These are phyloP conservation scores for Xenopus borealis DNA, from an alignment of 2,113 vertebrate species.

Conservation along the genomic window DNA sequence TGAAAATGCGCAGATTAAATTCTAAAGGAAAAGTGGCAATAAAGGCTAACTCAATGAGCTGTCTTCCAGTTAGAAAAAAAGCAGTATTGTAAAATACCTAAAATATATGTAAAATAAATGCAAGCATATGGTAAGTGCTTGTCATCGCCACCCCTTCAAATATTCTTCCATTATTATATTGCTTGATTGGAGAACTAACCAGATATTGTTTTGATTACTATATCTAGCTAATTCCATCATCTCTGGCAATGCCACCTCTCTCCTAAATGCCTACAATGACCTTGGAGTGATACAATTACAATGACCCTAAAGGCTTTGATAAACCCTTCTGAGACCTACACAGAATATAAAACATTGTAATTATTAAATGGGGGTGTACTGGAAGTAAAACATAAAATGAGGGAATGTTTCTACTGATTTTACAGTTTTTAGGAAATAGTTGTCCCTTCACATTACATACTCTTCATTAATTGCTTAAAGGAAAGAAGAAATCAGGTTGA, in stretches of 20 bases:
- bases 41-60: not conserved
- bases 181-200: not conserved
- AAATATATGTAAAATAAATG: not conserved
- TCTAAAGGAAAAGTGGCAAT: constrained; percentile 1
- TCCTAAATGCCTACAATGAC: not conserved
- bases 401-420: too few relatives aligned
- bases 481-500: too few relatives aligned
- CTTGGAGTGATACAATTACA: too few relatives aligned
- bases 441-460: too few relatives aligned
- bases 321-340: too few relatives aligned
- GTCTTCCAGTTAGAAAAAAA: not conserved
- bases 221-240: not conserved
- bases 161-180: not conserved
- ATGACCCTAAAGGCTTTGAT: too few relatives aligned
- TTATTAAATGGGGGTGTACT: too few relatives aligned
- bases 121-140: not conserved
- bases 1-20: not conserved
- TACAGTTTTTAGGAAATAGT: too few relatives aligned
- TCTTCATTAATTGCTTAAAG: too few relatives aligned
- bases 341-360: too few relatives aligned
- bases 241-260: not conserved
- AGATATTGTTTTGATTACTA: not conserved
- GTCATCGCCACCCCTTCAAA: not conserved
- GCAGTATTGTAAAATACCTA: not conserved
- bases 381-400: too few relatives aligned